phyloP scores from a whole-genome alignment of 2,888 invertebrate species.

The Microctonus aethiopoides region DNA sequence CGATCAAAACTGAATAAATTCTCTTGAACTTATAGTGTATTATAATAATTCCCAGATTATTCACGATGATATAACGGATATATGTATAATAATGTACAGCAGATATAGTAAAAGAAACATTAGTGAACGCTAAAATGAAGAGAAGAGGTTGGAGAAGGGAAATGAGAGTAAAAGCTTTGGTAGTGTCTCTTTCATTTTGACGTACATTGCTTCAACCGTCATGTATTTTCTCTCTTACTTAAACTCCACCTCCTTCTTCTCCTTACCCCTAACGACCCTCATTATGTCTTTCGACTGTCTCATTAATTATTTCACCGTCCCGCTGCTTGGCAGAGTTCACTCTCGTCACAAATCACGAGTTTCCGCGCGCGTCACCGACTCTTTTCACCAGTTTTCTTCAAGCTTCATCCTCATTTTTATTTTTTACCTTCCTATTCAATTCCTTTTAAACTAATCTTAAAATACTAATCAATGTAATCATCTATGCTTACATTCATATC shows the following conservation, averaged over 20 bases:
- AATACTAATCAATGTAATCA: neutral
- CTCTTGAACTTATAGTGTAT: no score
- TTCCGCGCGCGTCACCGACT: slow-evolving; percentile 11
- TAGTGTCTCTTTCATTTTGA: slow-evolving; percentile 20
- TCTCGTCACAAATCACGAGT: slow-evolving; percentile 34
- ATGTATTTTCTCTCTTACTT: neutral
- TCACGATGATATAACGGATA: no score
- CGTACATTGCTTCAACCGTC: slow-evolving; percentile 13
- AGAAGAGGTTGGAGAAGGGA: neutral
- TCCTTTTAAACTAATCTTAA: neutral
- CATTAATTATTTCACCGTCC: slow-evolving; percentile 44
- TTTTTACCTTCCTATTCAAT: neutral
- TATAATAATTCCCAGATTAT: no score
- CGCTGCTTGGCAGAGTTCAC: slow-evolving; percentile 22
- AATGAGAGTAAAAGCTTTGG: slow-evolving; percentile 10
- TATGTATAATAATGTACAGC: no score
- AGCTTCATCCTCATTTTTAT: neutral
- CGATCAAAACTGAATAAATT: slow-evolving; percentile 19
- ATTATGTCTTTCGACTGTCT: slow-evolving; percentile 40
- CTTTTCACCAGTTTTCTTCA: slow-evolving; percentile 1
- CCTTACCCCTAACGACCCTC: slow-evolving; percentile 35
- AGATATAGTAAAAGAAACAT: neutral
- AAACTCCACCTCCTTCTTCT: neutral
- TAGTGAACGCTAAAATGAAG: neutral
- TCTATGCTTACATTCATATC: neutral